These are phyloP conservation scores for Microctonus brassicae DNA, from an alignment of 2,888 invertebrate genomes.

Conservation along the genomic window DNA sequence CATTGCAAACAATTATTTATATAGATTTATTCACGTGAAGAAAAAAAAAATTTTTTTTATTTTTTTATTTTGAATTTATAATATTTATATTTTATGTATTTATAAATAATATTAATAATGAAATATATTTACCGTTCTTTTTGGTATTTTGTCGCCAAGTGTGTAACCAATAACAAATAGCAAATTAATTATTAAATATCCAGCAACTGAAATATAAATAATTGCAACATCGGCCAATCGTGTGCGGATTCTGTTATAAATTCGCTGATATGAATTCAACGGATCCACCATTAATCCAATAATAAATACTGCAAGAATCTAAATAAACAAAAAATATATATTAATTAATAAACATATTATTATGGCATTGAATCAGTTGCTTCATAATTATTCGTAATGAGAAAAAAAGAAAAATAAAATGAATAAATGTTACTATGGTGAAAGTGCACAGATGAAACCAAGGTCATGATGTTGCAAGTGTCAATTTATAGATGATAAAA, in stretches of 20 bases:
- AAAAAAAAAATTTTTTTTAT: too few relatives aligned
- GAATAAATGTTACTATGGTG: neutral
- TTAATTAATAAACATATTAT: neutral
- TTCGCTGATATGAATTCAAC: constrained; percentile 68
- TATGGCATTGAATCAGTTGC: constrained; percentile 9
- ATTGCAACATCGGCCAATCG: constrained; percentile 75
- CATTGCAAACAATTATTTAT: neutral
- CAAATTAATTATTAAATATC: constrained; percentile 77
- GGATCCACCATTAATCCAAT: constrained; percentile 78
- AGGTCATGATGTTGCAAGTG: constrained; percentile 6
- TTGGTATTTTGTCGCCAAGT: constrained; percentile 76
- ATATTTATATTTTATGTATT: too few relatives aligned
- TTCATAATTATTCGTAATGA: neutral
- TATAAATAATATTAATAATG: neutral
- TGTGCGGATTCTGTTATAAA: constrained; percentile 69
- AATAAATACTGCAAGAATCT: constrained; percentile 76
- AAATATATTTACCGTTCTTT: constrained; percentile 72
- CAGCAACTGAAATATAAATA: constrained; percentile 77
- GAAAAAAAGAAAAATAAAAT: constrained; percentile 1
- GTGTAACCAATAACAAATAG: constrained; percentile 75
- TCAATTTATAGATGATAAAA: neutral
- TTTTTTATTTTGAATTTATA: too few relatives aligned
- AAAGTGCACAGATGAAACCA: neutral
- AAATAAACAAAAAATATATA: constrained; percentile 45
- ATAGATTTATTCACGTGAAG: constrained; percentile 14